Conservation (phyloP, 2,113 vertebrate species). For the Natator depressus region DNA sequence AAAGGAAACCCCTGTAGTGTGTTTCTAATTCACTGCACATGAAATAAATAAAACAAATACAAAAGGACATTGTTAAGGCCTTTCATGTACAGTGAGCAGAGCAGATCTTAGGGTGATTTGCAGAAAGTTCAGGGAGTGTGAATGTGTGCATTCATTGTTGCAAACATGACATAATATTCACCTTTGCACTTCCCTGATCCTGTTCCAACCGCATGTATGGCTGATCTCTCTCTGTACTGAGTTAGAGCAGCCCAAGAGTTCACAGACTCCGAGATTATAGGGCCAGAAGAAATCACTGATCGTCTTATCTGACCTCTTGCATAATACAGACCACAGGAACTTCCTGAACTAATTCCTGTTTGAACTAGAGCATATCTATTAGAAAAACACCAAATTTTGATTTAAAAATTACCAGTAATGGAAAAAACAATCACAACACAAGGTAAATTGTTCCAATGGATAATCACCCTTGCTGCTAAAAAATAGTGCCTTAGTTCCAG, state of each 20-base stretch:
- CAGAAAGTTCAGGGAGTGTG: background rate
- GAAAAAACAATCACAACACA: background rate
- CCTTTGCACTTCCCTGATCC: background rate
- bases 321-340: background rate
- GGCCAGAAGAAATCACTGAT: background rate
- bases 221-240: background rate
- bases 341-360: background rate
- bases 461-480: background rate
- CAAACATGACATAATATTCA: conserved; percentile 4
- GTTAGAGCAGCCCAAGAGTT: background rate
- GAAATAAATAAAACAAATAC: conserved; percentile 39
- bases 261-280: background rate
- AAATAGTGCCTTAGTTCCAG: background rate
- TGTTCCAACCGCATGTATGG: background rate
- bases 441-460: background rate
- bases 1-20: background rate
- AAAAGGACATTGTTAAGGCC: conserved; percentile 1
- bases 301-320: background rate
- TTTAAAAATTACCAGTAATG: background rate
- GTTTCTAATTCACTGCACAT: background rate
- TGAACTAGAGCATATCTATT: background rate
- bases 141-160: background rate
- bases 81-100: conserved; percentile 28
- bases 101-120: background rate
- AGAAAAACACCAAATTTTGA: background rate